phyloP scores from a whole-genome alignment of 2,113 vertebrate species.

The Cisticola juncidis region DNA sequence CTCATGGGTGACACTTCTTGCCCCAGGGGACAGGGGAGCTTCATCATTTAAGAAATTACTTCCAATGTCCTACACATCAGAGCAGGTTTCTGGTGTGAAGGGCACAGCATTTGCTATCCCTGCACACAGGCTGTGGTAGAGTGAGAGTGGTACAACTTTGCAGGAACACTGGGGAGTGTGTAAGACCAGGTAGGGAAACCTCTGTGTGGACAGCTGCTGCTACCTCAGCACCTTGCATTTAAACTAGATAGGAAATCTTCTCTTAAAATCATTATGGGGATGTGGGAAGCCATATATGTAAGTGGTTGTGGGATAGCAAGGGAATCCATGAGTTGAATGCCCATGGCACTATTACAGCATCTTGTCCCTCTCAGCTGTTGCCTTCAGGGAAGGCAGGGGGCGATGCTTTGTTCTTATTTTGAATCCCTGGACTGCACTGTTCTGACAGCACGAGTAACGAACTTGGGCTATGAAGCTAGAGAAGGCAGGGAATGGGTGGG shows the following conservation, averaged over 20 bases:
- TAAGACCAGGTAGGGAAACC: not conserved
- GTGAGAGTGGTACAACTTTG: not conserved
- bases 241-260: not conserved
- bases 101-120: not conserved
- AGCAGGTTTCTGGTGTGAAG: not conserved
- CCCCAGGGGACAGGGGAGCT: fast-evolving
- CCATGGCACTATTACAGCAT: not conserved
- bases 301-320: not conserved
- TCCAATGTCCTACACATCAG: not conserved
- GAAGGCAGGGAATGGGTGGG: not conserved
- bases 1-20: not conserved
- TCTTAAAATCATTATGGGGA: not conserved
- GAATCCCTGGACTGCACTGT: not conserved
- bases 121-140: not conserved
- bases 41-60: not conserved
- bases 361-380: not conserved
- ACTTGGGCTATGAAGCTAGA: not conserved
- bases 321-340: not conserved
- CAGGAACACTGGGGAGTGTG: not conserved
- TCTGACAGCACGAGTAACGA: not conserved
- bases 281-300: not conserved
- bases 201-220: not conserved
- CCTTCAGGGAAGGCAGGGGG: not conserved
- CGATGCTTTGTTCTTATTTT: not conserved
- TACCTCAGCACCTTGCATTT: not conserved